A percentile compares a stretch with the other conserved stretches of the same genome.
These are phyloP conservation scores for Pimephales promelas DNA, from an alignment of 2,113 vertebrate genomes.

Conservation along the genomic window DNA sequence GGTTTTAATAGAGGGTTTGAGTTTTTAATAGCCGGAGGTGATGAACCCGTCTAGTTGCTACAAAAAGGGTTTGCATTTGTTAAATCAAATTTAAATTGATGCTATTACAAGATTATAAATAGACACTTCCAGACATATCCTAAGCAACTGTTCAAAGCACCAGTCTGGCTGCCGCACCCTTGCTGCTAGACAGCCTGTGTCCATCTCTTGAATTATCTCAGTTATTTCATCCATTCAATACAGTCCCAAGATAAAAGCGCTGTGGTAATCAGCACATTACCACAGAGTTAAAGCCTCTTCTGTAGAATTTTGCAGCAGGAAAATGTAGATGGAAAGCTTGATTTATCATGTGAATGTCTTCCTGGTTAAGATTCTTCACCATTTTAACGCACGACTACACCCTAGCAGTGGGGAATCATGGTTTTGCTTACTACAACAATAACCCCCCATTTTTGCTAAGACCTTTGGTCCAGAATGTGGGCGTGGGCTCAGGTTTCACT, in stretches of 20 bases:
- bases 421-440: conserved; percentile 46
- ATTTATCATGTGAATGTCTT: not conserved
- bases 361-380: not conserved
- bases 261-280: conserved; percentile 27
- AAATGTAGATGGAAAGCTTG: not conserved
- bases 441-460: not conserved
- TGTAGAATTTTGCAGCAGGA: not conserved
- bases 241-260: conserved; percentile 26
- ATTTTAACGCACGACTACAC: conserved; percentile 1
- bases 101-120: conserved; percentile 51
- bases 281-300: conserved; percentile 1
- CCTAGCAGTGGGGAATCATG: conserved; percentile 22
- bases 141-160: conserved; percentile 62
- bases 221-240: conserved; percentile 43
- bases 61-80: conserved; percentile 45
- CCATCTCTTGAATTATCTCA: conserved; percentile 50
- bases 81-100: conserved; percentile 46
- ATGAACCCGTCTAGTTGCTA: conserved; percentile 6
- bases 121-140: conserved; percentile 56
- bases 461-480: conserved; percentile 4
- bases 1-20: not conserved
- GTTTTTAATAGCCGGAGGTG: not conserved
- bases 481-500: conserved; percentile 44
- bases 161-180: conserved; percentile 60
- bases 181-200: conserved; percentile 54